These are phyloP conservation scores for Pantherophis vulpinus DNA, from an alignment of 2,797 vertebrate genomes.

Conservation along the genomic window DNA sequence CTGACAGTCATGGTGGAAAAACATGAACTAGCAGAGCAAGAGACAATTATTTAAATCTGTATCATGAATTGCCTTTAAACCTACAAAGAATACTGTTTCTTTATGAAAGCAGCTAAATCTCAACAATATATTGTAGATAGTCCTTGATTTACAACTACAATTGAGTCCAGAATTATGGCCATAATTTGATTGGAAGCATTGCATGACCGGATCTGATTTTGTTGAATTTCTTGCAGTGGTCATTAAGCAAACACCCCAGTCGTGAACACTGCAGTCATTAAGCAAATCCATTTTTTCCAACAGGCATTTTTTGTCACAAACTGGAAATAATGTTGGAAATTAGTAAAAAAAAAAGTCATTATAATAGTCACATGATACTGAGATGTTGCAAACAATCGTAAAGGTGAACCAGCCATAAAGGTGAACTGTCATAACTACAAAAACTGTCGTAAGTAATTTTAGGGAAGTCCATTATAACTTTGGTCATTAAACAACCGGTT, in stretches of 20 bases:
- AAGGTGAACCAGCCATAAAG: neutral
- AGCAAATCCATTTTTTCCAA: neutral
- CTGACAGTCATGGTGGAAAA: neutral
- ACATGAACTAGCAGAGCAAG: neutral
- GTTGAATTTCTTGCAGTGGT: neutral
- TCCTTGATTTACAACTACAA: neutral
- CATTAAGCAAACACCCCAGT: neutral
- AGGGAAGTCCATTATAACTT: neutral
- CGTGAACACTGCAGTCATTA: neutral
- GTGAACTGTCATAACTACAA: neutral
- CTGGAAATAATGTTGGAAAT: neutral
- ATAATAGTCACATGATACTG: neutral
- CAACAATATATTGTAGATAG: neutral
- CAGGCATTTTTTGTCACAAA: neutral
- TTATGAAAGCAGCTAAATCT: neutral
- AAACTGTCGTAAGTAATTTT: neutral
- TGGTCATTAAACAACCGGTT: neutral
- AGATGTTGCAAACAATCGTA: neutral
- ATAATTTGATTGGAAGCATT: neutral
- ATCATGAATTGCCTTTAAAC: neutral
- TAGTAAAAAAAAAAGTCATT: neutral
- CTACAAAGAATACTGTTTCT: neutral
- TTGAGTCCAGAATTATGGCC: neutral
- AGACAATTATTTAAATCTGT: neutral
- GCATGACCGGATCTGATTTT: neutral